Evolutionary conservation across 2,888 invertebrate genomes (phyloP), one percentile per base, ranked within the genome.

Genomic region (Colletes collaris): DNA sequence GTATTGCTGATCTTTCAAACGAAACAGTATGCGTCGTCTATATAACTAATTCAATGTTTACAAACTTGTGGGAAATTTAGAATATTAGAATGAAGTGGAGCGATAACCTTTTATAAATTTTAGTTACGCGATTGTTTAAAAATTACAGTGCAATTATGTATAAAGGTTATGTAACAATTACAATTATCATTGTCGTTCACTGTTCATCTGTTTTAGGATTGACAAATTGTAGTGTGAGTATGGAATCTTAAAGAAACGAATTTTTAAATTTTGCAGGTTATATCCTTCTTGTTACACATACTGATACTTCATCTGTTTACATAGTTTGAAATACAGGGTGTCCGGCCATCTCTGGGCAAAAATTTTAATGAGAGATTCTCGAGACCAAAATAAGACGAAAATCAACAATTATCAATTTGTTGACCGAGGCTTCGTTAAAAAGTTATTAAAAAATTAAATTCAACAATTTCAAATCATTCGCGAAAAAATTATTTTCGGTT

Each of bases 181-280:
- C 16, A 4, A 13, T 67, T 50, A 27, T 71, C 8, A 7, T 71
- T 11, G 8, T 35, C 10, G 11, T 40, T 37, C 3, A 63, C 10
- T 8, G 16, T 52, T 37, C 27, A 56, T 52, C 27, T 53, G 10
- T 63, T 40, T 27, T 37, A 8, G 11, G 19, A 4, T 1, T 1
- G 50, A 5, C 46, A 3, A 6, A 50, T 8, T 76, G 70, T 16
- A 4, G 67, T 35, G 79, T 79, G 50, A 79, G 79, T 79, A 64
- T 13, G 3, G 19, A 13, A 58, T 58, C 5, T 56, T 49, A 40
- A 10, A 60, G 4, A 53, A 44, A 55, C 11, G 46, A 5, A 49
- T 63, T 37, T 35, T 52, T 0, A 37, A 60, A 27, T 40, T 19
- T 8, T 3, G n/a, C 5, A 13, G 11, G 7, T 7, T 0, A 40